Conservation (phyloP, 2,113 vertebrate genomes). For the Megalops atlanticus region DNA sequence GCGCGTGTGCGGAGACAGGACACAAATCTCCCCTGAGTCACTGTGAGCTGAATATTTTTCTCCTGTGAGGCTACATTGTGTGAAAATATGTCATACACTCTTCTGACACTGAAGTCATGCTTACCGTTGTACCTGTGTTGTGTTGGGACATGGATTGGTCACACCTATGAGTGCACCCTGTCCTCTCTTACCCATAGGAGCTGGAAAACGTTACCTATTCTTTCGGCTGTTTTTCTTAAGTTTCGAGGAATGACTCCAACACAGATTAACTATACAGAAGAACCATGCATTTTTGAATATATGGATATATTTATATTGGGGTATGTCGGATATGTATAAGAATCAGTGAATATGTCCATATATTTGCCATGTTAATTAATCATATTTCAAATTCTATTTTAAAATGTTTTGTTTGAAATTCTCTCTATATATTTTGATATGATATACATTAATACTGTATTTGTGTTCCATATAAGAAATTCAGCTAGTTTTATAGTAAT, state of each 20-base stretch:
- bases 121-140: background rate
- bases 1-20: background rate
- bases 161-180: background rate
- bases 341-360: conserved; percentile 60
- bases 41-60: background rate
- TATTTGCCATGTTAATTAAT: conserved; percentile 50
- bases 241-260: background rate
- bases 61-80: background rate
- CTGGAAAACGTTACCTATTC: background rate
- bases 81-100: background rate
- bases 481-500: conserved; percentile 45
- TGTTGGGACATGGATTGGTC: background rate
- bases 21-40: background rate
- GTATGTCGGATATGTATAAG: conserved; percentile 54
- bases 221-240: background rate
- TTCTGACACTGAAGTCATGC: background rate
- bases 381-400: conserved; percentile 58
- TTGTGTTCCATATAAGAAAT: conserved; percentile 40
- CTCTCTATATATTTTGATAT: conserved; percentile 57
- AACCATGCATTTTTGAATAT: conserved; percentile 40
- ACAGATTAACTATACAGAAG: background rate
- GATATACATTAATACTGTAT: conserved; percentile 45
- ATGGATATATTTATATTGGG: conserved; percentile 61
- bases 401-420: conserved; percentile 51
- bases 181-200: background rate